phyloP scores from a whole-genome alignment of 2,113 vertebrate genomes.

The Archilochus colubris region DNA sequence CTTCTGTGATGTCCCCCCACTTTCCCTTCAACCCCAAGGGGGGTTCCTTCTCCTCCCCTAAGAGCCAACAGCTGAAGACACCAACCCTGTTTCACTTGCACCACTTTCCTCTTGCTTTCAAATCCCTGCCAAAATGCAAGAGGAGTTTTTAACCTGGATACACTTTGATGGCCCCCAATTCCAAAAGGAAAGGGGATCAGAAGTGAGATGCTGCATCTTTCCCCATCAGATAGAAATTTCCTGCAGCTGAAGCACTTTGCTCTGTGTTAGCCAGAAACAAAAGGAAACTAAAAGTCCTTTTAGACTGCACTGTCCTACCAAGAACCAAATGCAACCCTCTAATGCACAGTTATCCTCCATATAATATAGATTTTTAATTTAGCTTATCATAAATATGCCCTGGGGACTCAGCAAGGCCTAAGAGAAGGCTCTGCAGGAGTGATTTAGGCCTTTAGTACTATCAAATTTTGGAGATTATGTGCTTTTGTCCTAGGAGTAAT shows the following conservation, averaged over 20 bases:
- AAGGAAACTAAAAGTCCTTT: neutral
- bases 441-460: neutral
- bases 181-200: fast-evolving
- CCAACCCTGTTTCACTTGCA: neutral
- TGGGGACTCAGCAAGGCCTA: neutral
- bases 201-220: neutral
- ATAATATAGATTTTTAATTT: neutral
- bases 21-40: neutral
- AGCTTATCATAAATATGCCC: neutral
- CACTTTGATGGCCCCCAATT: neutral
- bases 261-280: neutral
- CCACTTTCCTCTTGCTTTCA: neutral
- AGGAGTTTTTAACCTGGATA: neutral
- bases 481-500: neutral
- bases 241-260: neutral
- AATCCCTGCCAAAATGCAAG: neutral
- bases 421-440: neutral
- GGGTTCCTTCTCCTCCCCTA: neutral
- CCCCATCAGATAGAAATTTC: neutral
- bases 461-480: neutral
- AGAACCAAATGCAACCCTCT: neutral
- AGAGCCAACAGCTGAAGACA: neutral
- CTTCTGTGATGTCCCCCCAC: neutral
- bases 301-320: neutral
- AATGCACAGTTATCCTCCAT: too few species aligned